phyloP scores from a whole-genome alignment of 2,888 invertebrate species.

The Catocala nupta region DNA sequence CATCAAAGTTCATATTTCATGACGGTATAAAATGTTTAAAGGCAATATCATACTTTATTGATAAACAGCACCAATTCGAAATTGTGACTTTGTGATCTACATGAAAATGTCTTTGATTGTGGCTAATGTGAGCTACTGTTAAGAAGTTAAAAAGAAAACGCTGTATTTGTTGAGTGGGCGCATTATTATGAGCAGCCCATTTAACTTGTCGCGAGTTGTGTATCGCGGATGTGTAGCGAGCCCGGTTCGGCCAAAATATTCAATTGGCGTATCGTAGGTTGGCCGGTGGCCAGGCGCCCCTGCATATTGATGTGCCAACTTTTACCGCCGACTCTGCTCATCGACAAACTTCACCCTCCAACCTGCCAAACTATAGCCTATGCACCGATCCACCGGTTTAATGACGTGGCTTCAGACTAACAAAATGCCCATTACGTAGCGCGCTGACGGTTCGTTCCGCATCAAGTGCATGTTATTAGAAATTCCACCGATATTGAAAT shows the following conservation, averaged over 20 bases:
- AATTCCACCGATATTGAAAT: conserved; percentile 48
- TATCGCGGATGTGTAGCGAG: conserved; percentile 70
- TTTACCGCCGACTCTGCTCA: conserved; percentile 76
- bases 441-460: conserved; percentile 30
- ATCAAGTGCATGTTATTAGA: conserved; percentile 39
- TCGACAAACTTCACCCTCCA: conserved; percentile 68
- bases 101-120: too few relatives aligned
- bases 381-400: conserved; percentile 64
- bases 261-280: conserved; percentile 82
- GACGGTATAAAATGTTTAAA: too few relatives aligned
- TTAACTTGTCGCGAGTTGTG: conserved; percentile 75
- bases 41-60: too few relatives aligned
- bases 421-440: conserved; percentile 42
- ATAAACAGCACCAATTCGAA: too few relatives aligned
- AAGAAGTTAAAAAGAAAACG: not conserved
- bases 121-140: too few relatives aligned
- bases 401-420: conserved; percentile 61
- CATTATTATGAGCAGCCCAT: conserved; percentile 68
- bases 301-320: conserved; percentile 83
- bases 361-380: conserved; percentile 74
- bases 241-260: conserved; percentile 77
- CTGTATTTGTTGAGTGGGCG: conserved; percentile 44
- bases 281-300: conserved; percentile 76
- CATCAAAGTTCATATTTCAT: too few relatives aligned
- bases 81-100: too few relatives aligned